Conservation (phyloP, 1,140 invertebrate species). For the Zaprionus vittiger region DNA sequence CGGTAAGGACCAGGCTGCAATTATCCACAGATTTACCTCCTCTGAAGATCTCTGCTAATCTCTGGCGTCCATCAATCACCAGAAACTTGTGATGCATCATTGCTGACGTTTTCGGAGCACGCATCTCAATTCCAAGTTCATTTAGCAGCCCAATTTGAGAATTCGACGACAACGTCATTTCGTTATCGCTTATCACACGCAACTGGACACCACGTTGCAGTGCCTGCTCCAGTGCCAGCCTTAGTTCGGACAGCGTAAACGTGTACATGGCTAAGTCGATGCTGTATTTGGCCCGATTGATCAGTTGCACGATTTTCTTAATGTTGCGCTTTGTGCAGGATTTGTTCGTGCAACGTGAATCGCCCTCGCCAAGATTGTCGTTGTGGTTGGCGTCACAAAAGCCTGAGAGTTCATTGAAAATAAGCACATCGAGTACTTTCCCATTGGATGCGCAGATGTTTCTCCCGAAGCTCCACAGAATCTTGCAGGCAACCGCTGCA, state of each 20-base stretch:
- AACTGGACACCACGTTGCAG: conserved; percentile 53
- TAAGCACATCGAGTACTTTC: conserved; percentile 39
- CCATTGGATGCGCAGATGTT: not conserved
- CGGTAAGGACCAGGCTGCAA: conserved; percentile 44
- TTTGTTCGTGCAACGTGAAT: conserved; percentile 32
- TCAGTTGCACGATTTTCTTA: conserved; percentile 34
- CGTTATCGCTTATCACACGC: conserved; percentile 63
- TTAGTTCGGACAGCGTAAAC: conserved; percentile 36
- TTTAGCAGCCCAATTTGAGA: conserved; percentile 44
- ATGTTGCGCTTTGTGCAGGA: conserved; percentile 42
- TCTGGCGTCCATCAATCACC: conserved; percentile 52
- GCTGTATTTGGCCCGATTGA: conserved; percentile 61
- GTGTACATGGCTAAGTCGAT: conserved; percentile 76
- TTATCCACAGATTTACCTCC: not conserved
- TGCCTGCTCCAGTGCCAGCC: conserved; percentile 44
- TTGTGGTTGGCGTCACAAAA: not conserved
- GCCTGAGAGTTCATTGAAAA: conserved; percentile 55
- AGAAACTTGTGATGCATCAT: conserved; percentile 80
- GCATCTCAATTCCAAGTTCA: conserved; percentile 37
- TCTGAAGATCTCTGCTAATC: conserved; percentile 40
- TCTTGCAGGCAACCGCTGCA: not conserved
- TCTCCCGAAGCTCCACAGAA: not conserved
- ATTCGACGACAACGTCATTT: conserved; percentile 50
- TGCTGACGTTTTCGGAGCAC: conserved; percentile 33
- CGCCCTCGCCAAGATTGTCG: not conserved